Percentiles rank a stretch among this genome's conserved stretches.
Conservation (phyloP, 2,888 invertebrate species). For the Ennomos quercinarius region DNA sequence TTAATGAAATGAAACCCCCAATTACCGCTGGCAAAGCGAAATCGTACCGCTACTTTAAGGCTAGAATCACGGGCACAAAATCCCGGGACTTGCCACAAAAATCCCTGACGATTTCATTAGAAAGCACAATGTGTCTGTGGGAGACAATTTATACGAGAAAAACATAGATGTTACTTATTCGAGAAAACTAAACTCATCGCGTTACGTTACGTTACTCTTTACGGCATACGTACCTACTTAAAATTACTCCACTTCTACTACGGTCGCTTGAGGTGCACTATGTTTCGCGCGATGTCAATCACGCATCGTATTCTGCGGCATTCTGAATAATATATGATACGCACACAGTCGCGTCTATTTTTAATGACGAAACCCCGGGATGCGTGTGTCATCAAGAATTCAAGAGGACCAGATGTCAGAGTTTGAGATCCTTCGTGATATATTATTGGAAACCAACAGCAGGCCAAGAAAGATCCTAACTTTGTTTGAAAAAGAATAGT, state of each 20-base stretch:
- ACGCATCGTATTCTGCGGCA: constrained; percentile 48
- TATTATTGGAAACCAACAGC: neutral
- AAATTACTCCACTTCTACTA: neutral
- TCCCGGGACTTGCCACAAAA: constrained; percentile 30
- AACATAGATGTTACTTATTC: constrained; percentile 16
- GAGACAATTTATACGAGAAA: constrained; percentile 20
- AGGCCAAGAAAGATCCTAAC: too few species aligned
- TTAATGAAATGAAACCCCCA: constrained; percentile 36
- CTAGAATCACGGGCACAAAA: constrained; percentile 24
- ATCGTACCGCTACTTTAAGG: constrained; percentile 25
- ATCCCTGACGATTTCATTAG: constrained; percentile 35
- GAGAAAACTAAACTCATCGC: constrained; percentile 6
- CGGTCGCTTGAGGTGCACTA: neutral
- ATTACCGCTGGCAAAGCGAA: constrained; percentile 33
- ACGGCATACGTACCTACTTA: too few species aligned
- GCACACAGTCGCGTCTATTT: constrained; percentile 48
- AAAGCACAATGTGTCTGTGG: constrained; percentile 24
- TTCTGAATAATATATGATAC: constrained; percentile 47
- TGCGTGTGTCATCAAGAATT: constrained; percentile 45
- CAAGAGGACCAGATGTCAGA: constrained; percentile 37
- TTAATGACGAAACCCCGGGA: constrained; percentile 45
- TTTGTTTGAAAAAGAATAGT: too few species aligned
- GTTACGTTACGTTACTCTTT: too few species aligned
- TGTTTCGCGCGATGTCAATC: constrained; percentile 48
- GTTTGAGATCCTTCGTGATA: constrained; percentile 36